Evolutionary conservation across 1,140 invertebrate genomes (phyloP).

Genomic region (Pogonomyrmex barbatus): DNA sequence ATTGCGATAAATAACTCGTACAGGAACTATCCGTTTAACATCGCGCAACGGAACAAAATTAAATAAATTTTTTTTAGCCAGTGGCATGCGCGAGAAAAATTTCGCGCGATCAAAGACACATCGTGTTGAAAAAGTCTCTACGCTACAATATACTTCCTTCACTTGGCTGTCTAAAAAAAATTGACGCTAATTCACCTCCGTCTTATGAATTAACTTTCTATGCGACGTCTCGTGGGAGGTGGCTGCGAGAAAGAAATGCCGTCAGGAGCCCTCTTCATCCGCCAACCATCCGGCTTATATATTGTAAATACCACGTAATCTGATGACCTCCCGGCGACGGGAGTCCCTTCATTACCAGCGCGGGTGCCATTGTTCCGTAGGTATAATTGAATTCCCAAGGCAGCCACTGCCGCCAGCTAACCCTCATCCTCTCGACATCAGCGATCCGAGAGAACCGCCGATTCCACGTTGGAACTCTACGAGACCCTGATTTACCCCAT

Average conservation of each 20-base stretch:
- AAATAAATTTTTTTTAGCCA: neutral
- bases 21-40: neutral
- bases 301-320: constrained; percentile 81
- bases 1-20: constrained; percentile 38
- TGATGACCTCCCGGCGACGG: constrained; percentile 76
- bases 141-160: neutral
- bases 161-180: constrained; percentile 10
- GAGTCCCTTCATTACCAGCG: constrained; percentile 80
- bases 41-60: neutral
- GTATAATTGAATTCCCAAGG: constrained; percentile 84
- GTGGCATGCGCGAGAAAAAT: neutral
- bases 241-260: constrained; percentile 10
- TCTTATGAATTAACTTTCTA: constrained; percentile 48
- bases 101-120: neutral
- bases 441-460: constrained; percentile 72
- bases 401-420: constrained; percentile 71
- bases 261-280: constrained; percentile 9
- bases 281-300: constrained; percentile 72
- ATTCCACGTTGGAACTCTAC: constrained; percentile 75
- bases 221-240: constrained; percentile 14
- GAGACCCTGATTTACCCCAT: constrained; percentile 79
- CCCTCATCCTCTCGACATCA: constrained; percentile 75
- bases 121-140: too few relatives aligned
- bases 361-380: constrained; percentile 79
- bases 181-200: constrained; percentile 43